phyloP scores from a whole-genome alignment of 1,140 invertebrate genomes.

The Ganaspis sp. region DNA sequence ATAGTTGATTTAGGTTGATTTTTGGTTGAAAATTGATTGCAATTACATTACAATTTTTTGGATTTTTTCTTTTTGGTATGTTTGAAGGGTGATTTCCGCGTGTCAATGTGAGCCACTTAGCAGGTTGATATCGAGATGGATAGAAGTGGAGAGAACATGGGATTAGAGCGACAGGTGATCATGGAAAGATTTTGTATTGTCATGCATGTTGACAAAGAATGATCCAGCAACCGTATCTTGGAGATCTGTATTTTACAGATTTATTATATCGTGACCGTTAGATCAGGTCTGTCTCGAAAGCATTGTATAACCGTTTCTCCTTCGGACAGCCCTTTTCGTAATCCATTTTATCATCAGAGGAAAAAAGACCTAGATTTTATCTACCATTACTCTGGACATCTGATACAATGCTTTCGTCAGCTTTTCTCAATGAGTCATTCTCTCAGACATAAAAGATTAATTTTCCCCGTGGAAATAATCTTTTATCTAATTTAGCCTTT shows the following conservation, averaged over 20 bases:
- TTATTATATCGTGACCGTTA: slow-evolving; percentile 7
- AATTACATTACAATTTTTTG: too few species aligned
- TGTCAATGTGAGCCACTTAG: not conserved
- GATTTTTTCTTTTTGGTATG: too few species aligned
- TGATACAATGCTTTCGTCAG: slow-evolving; percentile 9
- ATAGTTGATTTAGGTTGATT: too few species aligned
- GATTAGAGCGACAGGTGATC: not conserved
- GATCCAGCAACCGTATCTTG: not conserved
- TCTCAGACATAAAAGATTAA: not conserved
- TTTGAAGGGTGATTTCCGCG: too few species aligned
- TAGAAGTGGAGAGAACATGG: not conserved
- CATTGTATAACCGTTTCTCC: slow-evolving; percentile 1
- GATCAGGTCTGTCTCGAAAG: not conserved
- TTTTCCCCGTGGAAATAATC: not conserved
- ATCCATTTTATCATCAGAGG: slow-evolving; percentile 1
- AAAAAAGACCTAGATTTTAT: not conserved
- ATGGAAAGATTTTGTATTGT: not conserved
- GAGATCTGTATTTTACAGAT: not conserved
- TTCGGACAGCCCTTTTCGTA: not conserved
- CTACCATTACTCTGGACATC: not conserved
- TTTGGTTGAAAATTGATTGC: too few species aligned
- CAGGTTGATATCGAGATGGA: not conserved
- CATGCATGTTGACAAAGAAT: slow-evolving; percentile 5
- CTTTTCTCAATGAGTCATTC: slow-evolving; percentile 13
- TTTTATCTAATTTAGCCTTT: not conserved